Conservation (phyloP, 2,888 invertebrate species). For the Therioaphis trifolii region DNA sequence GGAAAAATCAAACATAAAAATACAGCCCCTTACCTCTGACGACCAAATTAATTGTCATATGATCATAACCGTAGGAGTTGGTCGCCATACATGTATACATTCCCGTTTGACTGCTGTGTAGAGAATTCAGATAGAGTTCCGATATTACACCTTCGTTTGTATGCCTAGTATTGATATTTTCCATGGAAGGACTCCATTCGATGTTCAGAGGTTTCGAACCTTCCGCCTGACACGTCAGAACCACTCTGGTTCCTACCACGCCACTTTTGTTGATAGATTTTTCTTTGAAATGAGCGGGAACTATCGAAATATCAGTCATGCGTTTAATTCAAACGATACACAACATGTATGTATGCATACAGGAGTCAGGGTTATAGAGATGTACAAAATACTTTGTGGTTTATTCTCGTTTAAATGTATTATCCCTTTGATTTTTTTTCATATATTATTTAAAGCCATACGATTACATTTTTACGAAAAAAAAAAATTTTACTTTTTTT, state of each 20-base stretch:
- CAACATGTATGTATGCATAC: too few species aligned
- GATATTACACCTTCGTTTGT: constrained; percentile 68
- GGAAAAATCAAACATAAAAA: neutral
- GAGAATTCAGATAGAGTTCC: constrained; percentile 67
- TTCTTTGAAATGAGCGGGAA: constrained; percentile 68
- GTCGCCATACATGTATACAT: constrained; percentile 70
- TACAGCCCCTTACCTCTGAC: constrained; percentile 70
- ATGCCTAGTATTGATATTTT: constrained; percentile 66
- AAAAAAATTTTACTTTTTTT: too few species aligned
- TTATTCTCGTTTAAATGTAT: too few species aligned
- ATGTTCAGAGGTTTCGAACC: constrained; percentile 66
- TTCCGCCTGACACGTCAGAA: constrained; percentile 66
- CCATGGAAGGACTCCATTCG: constrained; percentile 65
- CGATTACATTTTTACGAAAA: too few species aligned
- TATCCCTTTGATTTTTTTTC: too few species aligned
- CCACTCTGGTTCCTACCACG: constrained; percentile 66
- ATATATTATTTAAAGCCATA: too few species aligned
- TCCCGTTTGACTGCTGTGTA: constrained; percentile 67
- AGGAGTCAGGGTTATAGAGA: too few species aligned
- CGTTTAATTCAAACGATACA: too few species aligned
- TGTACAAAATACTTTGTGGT: too few species aligned
- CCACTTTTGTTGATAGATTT: constrained; percentile 66
- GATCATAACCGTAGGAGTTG: constrained; percentile 71
- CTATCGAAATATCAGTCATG: too few species aligned
- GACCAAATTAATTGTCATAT: constrained; percentile 70